Evolutionary conservation across 2,888 invertebrate genomes (phyloP).

Genomic region (Chrysolina oricalcia): DNA sequence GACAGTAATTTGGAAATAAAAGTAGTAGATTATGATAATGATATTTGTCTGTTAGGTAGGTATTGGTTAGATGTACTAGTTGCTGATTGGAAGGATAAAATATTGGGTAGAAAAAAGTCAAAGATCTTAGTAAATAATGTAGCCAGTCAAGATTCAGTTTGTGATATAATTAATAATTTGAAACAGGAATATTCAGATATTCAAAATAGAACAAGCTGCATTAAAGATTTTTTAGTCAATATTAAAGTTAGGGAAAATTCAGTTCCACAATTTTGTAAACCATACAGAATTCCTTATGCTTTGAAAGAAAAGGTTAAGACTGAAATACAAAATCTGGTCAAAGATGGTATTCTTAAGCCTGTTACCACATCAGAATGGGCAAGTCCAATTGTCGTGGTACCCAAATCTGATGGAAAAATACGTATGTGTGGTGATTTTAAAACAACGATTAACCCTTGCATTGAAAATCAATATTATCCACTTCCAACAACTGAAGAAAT

Average conservation of each 20-base stretch:
- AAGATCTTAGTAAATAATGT: background rate
- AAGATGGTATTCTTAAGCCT: background rate
- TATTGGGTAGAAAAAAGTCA: background rate
- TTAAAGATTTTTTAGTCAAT: too few species aligned
- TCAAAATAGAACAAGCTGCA: background rate
- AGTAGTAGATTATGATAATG: slow-evolving; percentile 2
- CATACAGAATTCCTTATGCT: background rate
- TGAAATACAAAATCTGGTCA: background rate
- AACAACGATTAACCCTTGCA: too few species aligned
- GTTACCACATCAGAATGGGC: too few species aligned
- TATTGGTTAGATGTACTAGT: background rate
- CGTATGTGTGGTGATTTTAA: too few species aligned
- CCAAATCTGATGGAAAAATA: too few species aligned
- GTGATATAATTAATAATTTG: too few species aligned
- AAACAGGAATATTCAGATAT: background rate
- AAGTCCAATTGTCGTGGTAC: too few species aligned
- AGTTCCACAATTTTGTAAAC: background rate
- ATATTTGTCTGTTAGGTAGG: slow-evolving; percentile 4
- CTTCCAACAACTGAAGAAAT: too few species aligned
- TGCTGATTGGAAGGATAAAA: background rate
- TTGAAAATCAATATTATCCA: too few species aligned
- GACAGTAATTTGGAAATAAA: background rate
- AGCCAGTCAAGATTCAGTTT: background rate
- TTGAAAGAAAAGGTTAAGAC: background rate
- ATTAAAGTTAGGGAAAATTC: background rate